A percentile compares a stretch with the other conserved stretches of the same genome.
These are phyloP conservation scores for Aporophyla lueneburgensis DNA, from an alignment of 2,888 invertebrate genomes.

Conservation along the genomic window DNA sequence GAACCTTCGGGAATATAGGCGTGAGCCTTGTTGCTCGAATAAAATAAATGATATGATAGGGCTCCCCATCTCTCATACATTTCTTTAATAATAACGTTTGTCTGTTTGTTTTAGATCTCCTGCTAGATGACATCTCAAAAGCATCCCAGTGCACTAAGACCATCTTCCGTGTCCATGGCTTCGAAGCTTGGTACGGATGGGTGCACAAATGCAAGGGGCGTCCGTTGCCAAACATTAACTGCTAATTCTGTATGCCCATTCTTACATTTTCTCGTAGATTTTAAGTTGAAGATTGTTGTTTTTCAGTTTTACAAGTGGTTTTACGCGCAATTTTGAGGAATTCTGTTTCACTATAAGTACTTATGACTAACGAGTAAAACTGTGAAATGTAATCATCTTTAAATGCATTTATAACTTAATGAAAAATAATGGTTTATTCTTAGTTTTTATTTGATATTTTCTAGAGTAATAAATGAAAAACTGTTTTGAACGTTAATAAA, in stretches of 20 bases:
- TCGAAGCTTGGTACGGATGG: conserved; percentile 85
- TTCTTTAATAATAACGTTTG: not conserved
- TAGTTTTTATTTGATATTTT: conserved; percentile 4
- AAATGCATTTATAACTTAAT: conserved; percentile 45
- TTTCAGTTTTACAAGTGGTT: not conserved
- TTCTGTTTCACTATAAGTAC: not conserved
- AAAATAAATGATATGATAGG: not conserved
- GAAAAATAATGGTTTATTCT: not conserved
- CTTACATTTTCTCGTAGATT: conserved; percentile 3
- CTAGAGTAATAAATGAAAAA: not conserved
- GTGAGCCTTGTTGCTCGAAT: not conserved
- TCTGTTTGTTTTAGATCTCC: conserved; percentile 74
- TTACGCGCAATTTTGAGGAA: not conserved
- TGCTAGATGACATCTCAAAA: conserved; percentile 77
- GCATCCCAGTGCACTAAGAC: conserved; percentile 80
- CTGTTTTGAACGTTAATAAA: not conserved
- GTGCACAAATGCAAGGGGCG: conserved; percentile 70
- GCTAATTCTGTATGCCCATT: conserved; percentile 23
- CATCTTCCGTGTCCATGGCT: conserved; percentile 78
- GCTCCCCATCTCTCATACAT: too few species aligned
- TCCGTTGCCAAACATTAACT: conserved; percentile 46
- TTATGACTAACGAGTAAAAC: not conserved
- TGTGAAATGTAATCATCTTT: not conserved
- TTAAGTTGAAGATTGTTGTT: conserved; percentile 6
- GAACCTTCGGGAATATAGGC: not conserved